Evolutionary conservation across 2,797 vertebrate species (phyloP).

Genomic region (Sebastes nivosus): DNA sequence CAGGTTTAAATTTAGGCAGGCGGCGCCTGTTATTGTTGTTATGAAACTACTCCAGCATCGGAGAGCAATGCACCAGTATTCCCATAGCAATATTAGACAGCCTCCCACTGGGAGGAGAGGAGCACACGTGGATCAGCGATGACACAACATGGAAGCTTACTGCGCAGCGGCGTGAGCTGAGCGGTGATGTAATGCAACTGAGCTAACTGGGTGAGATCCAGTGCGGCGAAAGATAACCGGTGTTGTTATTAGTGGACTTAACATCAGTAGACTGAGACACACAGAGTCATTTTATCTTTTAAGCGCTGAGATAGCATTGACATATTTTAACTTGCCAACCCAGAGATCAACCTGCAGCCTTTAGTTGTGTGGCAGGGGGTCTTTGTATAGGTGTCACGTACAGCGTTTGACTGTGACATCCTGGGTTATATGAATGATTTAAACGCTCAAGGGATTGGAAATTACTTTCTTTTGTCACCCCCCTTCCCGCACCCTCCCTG

Average conservation of each 20-base stretch:
- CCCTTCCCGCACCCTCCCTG: background rate
- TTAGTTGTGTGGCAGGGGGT: conserved; percentile 28
- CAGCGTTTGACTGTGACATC: conserved; percentile 66
- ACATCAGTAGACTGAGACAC: conserved; percentile 33
- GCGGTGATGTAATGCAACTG: conserved; percentile 77
- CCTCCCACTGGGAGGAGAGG: conserved; percentile 62
- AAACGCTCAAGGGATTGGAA: conserved; percentile 67
- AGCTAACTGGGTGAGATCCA: conserved; percentile 60
- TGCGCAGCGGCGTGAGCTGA: conserved; percentile 69
- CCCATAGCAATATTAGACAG: conserved; percentile 72
- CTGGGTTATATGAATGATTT: conserved; percentile 76
- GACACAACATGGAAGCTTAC: conserved; percentile 74
- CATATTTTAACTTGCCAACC: conserved; percentile 48
- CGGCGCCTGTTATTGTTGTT: conserved; percentile 55
- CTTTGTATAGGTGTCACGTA: conserved; percentile 74
- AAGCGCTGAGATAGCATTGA: conserved; percentile 5
- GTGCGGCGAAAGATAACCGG: conserved; percentile 5
- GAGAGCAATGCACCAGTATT: conserved; percentile 60
- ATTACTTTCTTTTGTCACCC: conserved; percentile 73
- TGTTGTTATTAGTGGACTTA: conserved; percentile 52
- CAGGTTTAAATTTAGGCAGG: conserved; percentile 64
- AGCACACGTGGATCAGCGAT: conserved; percentile 74
- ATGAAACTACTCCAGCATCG: conserved; percentile 47
- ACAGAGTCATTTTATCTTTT: conserved; percentile 32
- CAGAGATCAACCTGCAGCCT: conserved; percentile 40